phyloP scores from a whole-genome alignment of 2,888 invertebrate species.

The Drosophila neotestacea region DNA sequence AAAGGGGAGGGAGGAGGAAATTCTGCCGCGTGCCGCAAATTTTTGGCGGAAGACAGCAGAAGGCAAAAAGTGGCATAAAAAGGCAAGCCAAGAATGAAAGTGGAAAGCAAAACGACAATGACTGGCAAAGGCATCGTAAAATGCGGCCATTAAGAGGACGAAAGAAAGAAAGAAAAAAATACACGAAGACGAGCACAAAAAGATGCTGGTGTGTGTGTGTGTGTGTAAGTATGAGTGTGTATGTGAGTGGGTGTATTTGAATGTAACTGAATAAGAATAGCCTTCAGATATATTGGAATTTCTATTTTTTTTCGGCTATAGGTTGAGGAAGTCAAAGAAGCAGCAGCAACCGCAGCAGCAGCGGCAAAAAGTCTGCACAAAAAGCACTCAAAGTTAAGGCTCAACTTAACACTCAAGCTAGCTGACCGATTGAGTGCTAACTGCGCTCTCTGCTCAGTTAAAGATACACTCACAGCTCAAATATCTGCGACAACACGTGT shows the following conservation, averaged over 20 bases:
- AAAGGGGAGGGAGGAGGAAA: background rate
- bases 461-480: background rate
- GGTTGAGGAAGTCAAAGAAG: conserved; percentile 27
- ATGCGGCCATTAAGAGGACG: conserved; percentile 56
- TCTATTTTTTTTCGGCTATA: conserved; percentile 17
- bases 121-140: conserved; percentile 63
- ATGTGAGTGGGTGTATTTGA: conserved; percentile 27
- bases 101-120: conserved; percentile 58
- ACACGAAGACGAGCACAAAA: conserved; percentile 44
- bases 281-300: conserved; percentile 37
- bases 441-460: background rate
- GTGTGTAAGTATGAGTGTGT: conserved; percentile 6
- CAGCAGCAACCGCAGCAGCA: conserved; percentile 14
- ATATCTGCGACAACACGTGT: conserved; percentile 14
- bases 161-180: conserved; percentile 15
- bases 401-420: conserved; percentile 8
- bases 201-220: conserved; percentile 31
- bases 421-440: conserved; percentile 9
- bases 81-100: conserved; percentile 36
- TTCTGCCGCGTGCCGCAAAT: conserved; percentile 13
- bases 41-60: conserved; percentile 32
- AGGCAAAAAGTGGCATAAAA: conserved; percentile 22
- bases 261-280: conserved; percentile 37
- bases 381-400: conserved; percentile 21
- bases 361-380: conserved; percentile 68